Evolutionary conservation across 2,113 vertebrate genomes (phyloP).

Genomic region (Notarius quadriscutis): DNA sequence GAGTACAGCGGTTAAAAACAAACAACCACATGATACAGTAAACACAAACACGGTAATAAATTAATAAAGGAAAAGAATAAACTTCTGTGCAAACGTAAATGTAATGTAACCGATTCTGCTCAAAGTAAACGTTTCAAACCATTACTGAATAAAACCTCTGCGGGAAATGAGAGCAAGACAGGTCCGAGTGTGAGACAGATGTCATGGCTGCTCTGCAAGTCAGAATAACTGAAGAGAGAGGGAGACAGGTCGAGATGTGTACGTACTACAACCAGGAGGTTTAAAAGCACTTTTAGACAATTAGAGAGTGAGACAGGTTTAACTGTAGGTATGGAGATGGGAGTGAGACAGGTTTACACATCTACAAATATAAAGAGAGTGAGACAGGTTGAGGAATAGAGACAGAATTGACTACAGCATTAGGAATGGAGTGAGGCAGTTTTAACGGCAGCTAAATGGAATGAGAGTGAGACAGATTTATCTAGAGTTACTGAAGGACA

Average conservation of each 20-base stretch:
- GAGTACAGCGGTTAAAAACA: slow-evolving; percentile 70
- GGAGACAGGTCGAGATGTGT: not conserved
- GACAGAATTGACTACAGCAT: too few species aligned
- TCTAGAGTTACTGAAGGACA: slow-evolving; percentile 11
- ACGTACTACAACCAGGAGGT: not conserved
- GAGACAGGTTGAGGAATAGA: not conserved
- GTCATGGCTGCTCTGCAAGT: slow-evolving; percentile 59
- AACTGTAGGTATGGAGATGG: not conserved
- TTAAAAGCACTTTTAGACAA: not conserved
- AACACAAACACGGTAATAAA: slow-evolving; percentile 52
- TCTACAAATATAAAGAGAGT: not conserved
- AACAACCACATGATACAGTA: slow-evolving; percentile 63
- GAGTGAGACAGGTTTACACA: not conserved
- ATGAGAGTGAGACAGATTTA: not conserved
- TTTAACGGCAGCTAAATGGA: not conserved
- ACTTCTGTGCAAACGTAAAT: slow-evolving; percentile 76
- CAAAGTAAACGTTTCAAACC: slow-evolving; percentile 49
- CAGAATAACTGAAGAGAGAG: slow-evolving; percentile 27
- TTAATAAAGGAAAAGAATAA: slow-evolving; percentile 58
- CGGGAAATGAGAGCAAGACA: not conserved
- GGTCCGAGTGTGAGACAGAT: slow-evolving; percentile 11
- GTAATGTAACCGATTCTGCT: slow-evolving; percentile 70
- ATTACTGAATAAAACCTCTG: not conserved
- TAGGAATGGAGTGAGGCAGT: not conserved
- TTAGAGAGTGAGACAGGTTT: not conserved